phyloP scores from a whole-genome alignment of 2,113 vertebrate genomes.

The Dendrocopos noguchii region DNA sequence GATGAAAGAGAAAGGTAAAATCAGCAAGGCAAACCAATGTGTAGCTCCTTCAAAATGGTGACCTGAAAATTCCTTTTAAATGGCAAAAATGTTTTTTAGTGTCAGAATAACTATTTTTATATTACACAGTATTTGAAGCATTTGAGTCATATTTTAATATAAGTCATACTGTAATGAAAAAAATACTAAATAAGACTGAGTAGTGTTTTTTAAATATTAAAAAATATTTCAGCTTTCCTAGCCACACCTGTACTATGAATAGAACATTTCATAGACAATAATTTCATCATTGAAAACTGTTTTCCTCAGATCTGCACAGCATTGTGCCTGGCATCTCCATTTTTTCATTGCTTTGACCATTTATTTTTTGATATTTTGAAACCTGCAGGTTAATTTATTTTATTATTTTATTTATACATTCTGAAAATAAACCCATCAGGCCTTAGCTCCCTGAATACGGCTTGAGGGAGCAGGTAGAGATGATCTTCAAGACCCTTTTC shows the following conservation, averaged over 20 bases:
- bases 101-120: neutral
- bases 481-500: too few relatives aligned
- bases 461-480: too few relatives aligned
- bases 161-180: too few relatives aligned
- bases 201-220: neutral
- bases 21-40: neutral
- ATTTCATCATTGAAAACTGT: neutral
- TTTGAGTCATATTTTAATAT: too few relatives aligned
- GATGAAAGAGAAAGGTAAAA: neutral
- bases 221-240: neutral
- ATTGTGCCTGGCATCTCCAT: neutral
- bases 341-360: neutral
- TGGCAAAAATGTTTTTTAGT: neutral
- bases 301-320: neutral
- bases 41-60: neutral
- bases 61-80: neutral
- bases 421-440: neutral
- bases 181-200: neutral
- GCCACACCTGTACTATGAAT: neutral
- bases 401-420: too few relatives aligned
- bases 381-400: neutral
- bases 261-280: neutral
- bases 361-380: neutral
- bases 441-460: neutral
- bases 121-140: neutral